Base-by-base conservation (phyloP, 2,888 invertebrate genomes). In the Phania funesta region DNA sequence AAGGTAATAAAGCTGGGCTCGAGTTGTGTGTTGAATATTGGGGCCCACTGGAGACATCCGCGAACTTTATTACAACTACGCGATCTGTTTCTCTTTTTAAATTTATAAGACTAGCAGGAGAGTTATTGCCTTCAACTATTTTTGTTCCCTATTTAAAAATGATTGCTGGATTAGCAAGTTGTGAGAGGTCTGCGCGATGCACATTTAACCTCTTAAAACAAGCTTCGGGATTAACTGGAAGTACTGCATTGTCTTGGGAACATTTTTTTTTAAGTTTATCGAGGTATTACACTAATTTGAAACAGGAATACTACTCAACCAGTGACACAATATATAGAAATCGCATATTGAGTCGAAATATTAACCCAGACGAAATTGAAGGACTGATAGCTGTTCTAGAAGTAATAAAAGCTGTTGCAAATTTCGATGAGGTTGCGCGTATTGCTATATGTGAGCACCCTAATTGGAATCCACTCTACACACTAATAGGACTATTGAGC, bases 91-190 rank as follows among this genome's bases (percentile, higher is more conserved):
- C 96, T 0, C 92, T 99, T 44, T 96, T 95, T 92, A 98, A 98
- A 92, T 98, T 99, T 91, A 95, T 98, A 38, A 94, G 97, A 0
- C 92, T 96, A 83, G 96, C 97, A 50, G 97, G 98, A 54, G 97
- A 97, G 90, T 93, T 96, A 88, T 92, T 98, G 82, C 96, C 96
- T 8, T 94, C 96, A 6, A 94, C 95, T 20, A 91, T 98, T 67
- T 96, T 97, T 90, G 95, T 96, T 2, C 95, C 96, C 0, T 98
- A 97, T 91, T 92, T 98, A 83, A 94, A 94, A 85, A 97, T 98
- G 94, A 92, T 98, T 85, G 94, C 95, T 0, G 95, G 96, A 16
- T 92, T 99, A 64, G 95, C 96, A 1, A 95, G 94, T 84, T 93
- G 95, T 76, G 91, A 93, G 71, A 94, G 94, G 91, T 94, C 96